Conservation (phyloP, 2,888 invertebrate species). For the Lasioglossum malachurum region DNA sequence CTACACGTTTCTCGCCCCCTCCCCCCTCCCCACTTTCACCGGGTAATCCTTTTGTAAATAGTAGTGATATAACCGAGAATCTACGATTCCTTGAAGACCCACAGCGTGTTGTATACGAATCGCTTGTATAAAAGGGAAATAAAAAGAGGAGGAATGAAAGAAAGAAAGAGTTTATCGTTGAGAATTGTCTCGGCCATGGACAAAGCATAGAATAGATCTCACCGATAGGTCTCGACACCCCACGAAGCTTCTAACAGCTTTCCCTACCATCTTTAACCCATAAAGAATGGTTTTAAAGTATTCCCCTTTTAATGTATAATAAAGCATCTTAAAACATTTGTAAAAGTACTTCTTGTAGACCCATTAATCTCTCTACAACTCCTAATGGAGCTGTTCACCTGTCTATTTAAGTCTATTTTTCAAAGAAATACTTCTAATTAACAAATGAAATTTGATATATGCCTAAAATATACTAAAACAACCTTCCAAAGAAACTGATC, state of each 20-base stretch:
- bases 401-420: neutral
- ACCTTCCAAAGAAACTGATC: neutral
- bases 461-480: neutral
- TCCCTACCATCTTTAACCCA: neutral
- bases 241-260: neutral
- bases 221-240: neutral
- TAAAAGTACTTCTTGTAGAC: neutral
- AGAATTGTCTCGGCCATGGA: slow-evolving; percentile 8
- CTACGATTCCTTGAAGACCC: slow-evolving; percentile 43
- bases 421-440: neutral
- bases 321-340: neutral
- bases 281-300: neutral
- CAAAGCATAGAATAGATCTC: neutral
- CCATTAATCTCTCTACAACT: neutral
- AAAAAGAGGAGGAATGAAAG: slow-evolving; percentile 14
- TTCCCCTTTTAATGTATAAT: neutral
- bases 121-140: slow-evolving; percentile 56
- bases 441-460: neutral
- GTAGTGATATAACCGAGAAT: slow-evolving; percentile 45
- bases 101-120: slow-evolving; percentile 64
- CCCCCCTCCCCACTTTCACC: neutral
- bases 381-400: neutral
- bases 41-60: slow-evolving; percentile 57
- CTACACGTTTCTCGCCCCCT: slow-evolving; percentile 25
- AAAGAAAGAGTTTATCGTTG: slow-evolving; percentile 30